A percentile compares a stretch with the other conserved stretches of the same genome.
Conservation (phyloP, 2,113 vertebrate species). For the Crotalus tigris region DNA sequence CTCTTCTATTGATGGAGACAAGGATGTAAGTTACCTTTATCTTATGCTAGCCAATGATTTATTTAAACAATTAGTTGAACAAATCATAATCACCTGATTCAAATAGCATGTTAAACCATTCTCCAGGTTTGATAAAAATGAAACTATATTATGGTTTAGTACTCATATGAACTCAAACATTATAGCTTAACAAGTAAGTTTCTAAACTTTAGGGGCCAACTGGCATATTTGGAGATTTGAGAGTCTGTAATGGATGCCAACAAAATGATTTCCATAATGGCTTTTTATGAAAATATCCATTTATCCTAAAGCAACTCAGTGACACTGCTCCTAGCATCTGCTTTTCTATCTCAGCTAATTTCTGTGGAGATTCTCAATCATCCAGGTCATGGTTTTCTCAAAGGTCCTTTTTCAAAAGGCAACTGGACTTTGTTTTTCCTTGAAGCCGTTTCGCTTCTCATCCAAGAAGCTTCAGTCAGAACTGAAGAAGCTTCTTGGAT, state of each 20-base stretch:
- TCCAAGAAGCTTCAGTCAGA: no score
- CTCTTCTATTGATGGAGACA: not conserved
- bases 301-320: not conserved
- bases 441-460: no score
- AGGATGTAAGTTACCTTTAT: not conserved
- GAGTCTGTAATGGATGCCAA: not conserved
- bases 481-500: no score
- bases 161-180: no score
- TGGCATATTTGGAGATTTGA: not conserved
- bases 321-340: not conserved
- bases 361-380: not conserved
- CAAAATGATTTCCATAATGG: not conserved
- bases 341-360: not conserved
- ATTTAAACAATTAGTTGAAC: not conserved
- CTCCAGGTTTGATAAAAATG: not conserved
- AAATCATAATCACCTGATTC: not conserved
- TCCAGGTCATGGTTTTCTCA: no score
- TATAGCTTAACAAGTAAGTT: no score
- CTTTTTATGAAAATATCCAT: not conserved
- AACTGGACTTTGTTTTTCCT: no score
- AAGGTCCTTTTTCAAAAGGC: no score
- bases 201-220: no score
- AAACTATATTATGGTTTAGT: not conserved
- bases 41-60: not conserved
- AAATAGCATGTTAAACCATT: not conserved